Base-by-base conservation (phyloP, 2,888 invertebrate species). In the Spodoptera picta region DNA sequence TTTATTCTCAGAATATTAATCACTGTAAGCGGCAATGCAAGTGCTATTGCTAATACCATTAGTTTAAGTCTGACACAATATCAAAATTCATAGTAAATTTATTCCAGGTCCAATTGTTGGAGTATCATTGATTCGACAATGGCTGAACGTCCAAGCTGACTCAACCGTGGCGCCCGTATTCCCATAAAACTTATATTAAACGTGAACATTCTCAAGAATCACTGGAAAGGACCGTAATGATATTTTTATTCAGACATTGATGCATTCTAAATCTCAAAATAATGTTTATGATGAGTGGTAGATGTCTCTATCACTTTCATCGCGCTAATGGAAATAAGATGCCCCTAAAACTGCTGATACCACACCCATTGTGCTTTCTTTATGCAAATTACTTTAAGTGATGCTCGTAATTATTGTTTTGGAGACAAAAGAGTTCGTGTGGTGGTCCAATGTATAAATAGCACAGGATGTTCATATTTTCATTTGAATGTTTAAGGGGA, bases 181-280 rank as follows among this genome's bases (percentile, higher is more conserved):
- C 60, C 9, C 65, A 77, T 80, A 69, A 77, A 75, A 67, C 56
- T 50, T 52, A 49, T 62, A 67, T 65, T 65, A 58, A 78, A 71
- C 61, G 47, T 69, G 68, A 73, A 56, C 56, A 54, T 49, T 65
- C 60, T 54, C 65, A 53, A 62, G 64, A 59, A 75, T 69, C 54
- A 48, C 64, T 67, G 52, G 58, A 71, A 80, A 73, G 65, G 65
- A 59, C 60, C 52, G 55, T 71, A 72, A 69, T 69, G 70, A 69
- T 75, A 66, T 65, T 81, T 81, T 77, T 77, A 79, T 71, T 65
- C 19, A 69, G 62, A 64, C 60, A 52, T 60, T 70, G 62, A 65
- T 65, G 77, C 60, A 71, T 74, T 70, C 65, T 69, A 69, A 79
- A 79, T 79, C 58, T 77, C 44, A 55, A 66, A 67, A 79, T 76